Base-by-base conservation (phyloP, 2,797 vertebrate species). In the Cyclopterus lumpus region DNA sequence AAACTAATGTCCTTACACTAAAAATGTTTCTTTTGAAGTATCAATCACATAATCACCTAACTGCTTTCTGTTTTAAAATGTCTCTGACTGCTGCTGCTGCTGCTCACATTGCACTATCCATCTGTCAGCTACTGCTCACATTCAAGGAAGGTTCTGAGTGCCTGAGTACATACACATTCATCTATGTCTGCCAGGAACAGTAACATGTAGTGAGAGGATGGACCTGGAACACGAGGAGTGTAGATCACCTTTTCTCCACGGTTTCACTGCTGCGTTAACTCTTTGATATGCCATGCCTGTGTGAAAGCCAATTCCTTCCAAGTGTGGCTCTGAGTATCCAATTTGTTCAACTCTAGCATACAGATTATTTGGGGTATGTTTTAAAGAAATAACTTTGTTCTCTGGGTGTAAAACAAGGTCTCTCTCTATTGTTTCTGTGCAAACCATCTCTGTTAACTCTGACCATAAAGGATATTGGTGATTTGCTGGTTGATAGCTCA, bases 181-280 rank as follows among this genome's bases (percentile, higher is more conserved):
- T 85, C 71, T 71, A 38, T 14, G 73, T 82, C 73, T 75, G 53
- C 59, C 8, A 65, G 68, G 32, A 80, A 81, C 32, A 58, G 84
- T 64, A 67, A 82, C 89, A 48, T 63, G 70, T 18, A 78, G 80
- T 54, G 58, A 71, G 67, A 77, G 78, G 84, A 86, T 75, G 71
- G 67, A 86, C 67, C 61, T 75, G 89, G 72, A 91, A 92, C 68
- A 36, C 18, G 80, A 90, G 73, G 34, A 83, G 55, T 9, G 38
- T 0, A 57, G 75, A 75, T 78, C 77, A 61, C 67, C 72, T 57
- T 81, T 72, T 74, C 66, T 76, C 67, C 62, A 62, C 38, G 26
- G 61, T 68, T 68, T 61, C 71, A 34, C 55, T 42, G 58, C 74
- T 83, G 32, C 61, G 18, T 60, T 83, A 66, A 77, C 73, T 75